phyloP scores from a whole-genome alignment of 2,797 vertebrate species.

The Halcyon smyrnensis region DNA sequence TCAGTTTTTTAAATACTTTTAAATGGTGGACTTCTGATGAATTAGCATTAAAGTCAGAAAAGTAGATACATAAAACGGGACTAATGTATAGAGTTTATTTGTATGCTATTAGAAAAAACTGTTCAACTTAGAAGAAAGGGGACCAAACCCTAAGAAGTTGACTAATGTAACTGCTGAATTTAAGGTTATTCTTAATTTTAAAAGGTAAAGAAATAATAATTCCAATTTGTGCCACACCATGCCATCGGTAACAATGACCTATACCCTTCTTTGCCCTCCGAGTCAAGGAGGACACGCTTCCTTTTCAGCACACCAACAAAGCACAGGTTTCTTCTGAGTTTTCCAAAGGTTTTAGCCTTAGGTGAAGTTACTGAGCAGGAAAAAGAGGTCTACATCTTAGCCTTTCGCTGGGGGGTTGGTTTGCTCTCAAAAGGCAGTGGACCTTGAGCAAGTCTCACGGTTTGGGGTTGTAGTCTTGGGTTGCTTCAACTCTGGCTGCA shows the following conservation, averaged over 20 bases:
- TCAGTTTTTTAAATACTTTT: neutral
- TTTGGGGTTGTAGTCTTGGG: neutral
- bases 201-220: neutral
- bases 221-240: neutral
- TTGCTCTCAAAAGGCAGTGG: neutral
- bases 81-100: neutral
- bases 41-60: neutral
- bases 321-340: neutral
- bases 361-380: neutral
- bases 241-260: neutral
- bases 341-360: neutral
- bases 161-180: neutral
- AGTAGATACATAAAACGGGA: rapidly evolving
- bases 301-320: neutral
- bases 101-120: neutral
- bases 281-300: neutral
- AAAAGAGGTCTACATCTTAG: neutral
- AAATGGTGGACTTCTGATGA: neutral
- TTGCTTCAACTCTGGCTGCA: neutral
- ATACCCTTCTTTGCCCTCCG: neutral
- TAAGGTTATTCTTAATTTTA: neutral
- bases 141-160: neutral
- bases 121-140: too few relatives aligned
- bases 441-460: neutral
- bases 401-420: neutral